Conservation (phyloP, 1,140 invertebrate species). For the Drosophila teissieri region DNA sequence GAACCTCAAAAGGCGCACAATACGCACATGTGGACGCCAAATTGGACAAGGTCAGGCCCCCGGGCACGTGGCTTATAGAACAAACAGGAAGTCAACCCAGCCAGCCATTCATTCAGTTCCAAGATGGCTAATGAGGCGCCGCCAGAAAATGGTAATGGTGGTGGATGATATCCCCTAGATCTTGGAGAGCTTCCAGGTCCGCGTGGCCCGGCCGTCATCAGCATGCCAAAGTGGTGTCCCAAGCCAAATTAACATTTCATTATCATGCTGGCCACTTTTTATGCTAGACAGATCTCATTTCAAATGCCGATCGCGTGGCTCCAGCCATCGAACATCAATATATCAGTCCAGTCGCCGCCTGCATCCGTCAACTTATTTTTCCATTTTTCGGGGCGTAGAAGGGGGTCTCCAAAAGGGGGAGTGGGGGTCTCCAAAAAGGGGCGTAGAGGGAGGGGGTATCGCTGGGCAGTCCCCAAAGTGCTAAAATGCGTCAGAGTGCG, state of each 20-base stretch:
- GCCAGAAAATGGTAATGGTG: slow-evolving; percentile 5
- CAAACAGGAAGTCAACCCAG: slow-evolving; percentile 7
- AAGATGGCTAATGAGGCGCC: slow-evolving; percentile 23
- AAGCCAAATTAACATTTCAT: slow-evolving; percentile 70
- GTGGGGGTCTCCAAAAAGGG: no score
- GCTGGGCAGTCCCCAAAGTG: slow-evolving; percentile 62
- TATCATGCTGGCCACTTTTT: slow-evolving; percentile 52
- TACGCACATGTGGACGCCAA: slow-evolving; percentile 7
- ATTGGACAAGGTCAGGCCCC: slow-evolving; percentile 23
- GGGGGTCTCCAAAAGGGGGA: no score
- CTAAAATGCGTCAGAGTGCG: slow-evolving; percentile 62
- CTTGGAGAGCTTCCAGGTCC: background rate
- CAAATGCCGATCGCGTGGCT: slow-evolving; percentile 48
- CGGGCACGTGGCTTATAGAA: slow-evolving; percentile 13
- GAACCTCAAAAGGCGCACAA: background rate
- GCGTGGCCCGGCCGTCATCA: slow-evolving; percentile 13
- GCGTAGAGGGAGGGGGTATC: no score
- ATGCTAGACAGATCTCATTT: slow-evolving; percentile 52
- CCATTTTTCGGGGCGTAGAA: background rate
- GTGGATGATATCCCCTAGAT: background rate
- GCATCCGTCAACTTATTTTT: slow-evolving; percentile 59
- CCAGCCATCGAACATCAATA: slow-evolving; percentile 26
- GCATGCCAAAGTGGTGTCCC: slow-evolving; percentile 32
- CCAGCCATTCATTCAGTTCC: background rate
- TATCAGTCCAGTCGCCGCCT: slow-evolving; percentile 56